Evolutionary conservation across 1,140 invertebrate genomes (phyloP), one percentile per base, ranked within the genome.

Genomic region (Homarus americanus): DNA sequence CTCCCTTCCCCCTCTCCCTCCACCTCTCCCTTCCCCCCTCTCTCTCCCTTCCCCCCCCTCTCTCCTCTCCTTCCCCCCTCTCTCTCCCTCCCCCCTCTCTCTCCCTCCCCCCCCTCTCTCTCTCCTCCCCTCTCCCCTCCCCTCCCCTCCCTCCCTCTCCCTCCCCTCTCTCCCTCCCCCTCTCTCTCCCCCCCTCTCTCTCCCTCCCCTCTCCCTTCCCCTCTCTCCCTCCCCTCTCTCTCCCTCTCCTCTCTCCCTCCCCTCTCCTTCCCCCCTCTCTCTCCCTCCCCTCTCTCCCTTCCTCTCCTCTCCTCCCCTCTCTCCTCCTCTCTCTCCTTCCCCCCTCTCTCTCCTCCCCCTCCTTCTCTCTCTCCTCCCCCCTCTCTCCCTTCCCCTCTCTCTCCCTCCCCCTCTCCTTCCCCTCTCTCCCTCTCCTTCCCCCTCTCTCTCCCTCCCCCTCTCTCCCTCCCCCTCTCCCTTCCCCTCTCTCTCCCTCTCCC

Each of bases 151-250:
- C 24, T 15, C 36, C 73, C 24, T 34, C 36, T 17, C 24, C 73
- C 36, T 34, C 24, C 40, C 36, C 73, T 38, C 40, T 76, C 73
- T 76, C 72, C 34, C 72, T 75, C 72, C 34, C 72, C 34, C 72
- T 75, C 72, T 75, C 72, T 15, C 72, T 75, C 20, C 34, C 72
- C 2, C 72, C 34, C 72, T 75, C 72, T 75, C 72, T 75, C 72
- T 75, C 72, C 34, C 72, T 76, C 66, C 53, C 20, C 12, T 58
- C 53, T 20, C 15, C 24, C 53, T 49, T 15, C 15, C 44, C 15
- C 44, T 49, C 44, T 49, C 44, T 75, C n/a, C 34, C 72, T 75
- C 72, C 15, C 34, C 72, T 75, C 72, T 75, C 24, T 75, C 72
- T 75, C 24, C 34, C 72, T 75, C n/a, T 12, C 15, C 44, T 12